Base-by-base conservation (phyloP, 2,113 vertebrate genomes). In the Edolisoma coerulescens region DNA sequence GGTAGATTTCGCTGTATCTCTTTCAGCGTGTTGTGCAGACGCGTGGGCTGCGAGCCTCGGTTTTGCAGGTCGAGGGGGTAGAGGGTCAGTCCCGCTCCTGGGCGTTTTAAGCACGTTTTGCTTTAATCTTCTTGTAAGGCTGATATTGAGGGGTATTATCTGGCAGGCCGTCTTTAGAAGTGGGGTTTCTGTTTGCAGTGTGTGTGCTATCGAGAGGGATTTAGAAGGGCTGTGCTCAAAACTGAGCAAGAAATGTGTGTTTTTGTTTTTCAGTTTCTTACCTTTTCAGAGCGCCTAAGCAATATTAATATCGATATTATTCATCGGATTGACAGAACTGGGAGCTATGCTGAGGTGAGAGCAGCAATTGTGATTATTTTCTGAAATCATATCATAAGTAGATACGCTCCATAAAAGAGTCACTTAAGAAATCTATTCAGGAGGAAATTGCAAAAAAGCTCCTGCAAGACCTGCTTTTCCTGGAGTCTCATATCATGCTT, bases 251-350 rank as follows among this genome's bases (percentile, higher is more conserved):
- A 78, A 57, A 61, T 6, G 1, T 10, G 4, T 53, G 33, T 41
- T 95, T 76, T 89, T 88, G 23, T 69, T 93, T 91, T 95, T 3
- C 96, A 99, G 99, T 99, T 99, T 98, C 99, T 99, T 80, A 99
- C 99, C 10, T 99, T 99, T 96, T 98, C 99, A 5, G 99, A 99
- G 92, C 98, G 99, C 50, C 97, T 99, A n/a, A 98, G 98, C 49
- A 99, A 99, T 95, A 98, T 99, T 71, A 99, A 99, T 93, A 99
- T 99, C 0, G 97, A 99, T 96, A 98, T 99, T 78, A 99, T 99
- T 97, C 99, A 99, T 93, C 99, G 99, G 7, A 99, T 99, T 32
- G 99, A 99, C 97, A 98, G 99, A 94, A 99, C 98, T 73, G 98
- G 98, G 65, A 98, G 98, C 92, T 98, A 98, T 30, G 97, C 98